These are phyloP conservation scores for Limnephilus auricula DNA, from an alignment of 2,888 invertebrate species.

Conservation along the genomic window DNA sequence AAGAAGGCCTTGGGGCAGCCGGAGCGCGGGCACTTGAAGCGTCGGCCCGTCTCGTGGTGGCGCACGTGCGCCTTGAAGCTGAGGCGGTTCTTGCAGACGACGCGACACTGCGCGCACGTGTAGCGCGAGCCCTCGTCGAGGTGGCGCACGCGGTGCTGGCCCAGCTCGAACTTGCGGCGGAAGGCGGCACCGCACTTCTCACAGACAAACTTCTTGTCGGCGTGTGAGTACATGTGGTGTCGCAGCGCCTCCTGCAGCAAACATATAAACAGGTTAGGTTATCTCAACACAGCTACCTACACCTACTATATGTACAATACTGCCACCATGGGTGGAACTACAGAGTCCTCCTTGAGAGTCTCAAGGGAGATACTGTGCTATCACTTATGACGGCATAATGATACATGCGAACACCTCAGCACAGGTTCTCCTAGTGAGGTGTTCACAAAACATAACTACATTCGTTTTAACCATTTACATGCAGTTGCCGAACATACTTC, in stretches of 20 bases:
- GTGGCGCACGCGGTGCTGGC: constrained; percentile 66
- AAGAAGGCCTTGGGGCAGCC: constrained; percentile 67
- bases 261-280: background rate
- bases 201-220: constrained; percentile 65
- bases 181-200: constrained; percentile 67
- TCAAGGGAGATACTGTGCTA: no score
- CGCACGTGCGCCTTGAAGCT: constrained; percentile 65
- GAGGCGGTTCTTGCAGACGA: constrained; percentile 65
- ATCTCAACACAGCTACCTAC: no score
- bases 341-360: no score
- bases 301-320: no score
- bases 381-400: no score
- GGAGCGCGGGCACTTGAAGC: constrained; percentile 66
- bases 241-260: constrained; percentile 64
- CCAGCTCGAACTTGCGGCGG: constrained; percentile 66
- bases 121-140: constrained; percentile 63
- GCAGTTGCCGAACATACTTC: no score
- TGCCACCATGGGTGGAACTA: no score
- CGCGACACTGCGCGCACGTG: constrained; percentile 64
- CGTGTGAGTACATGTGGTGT: constrained; percentile 66
- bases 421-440: no score
- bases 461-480: no score
- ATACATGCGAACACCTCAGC: no score
- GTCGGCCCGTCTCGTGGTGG: constrained; percentile 64
- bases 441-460: no score